phyloP scores from a whole-genome alignment of 2,113 vertebrate genomes.

The Sturnus vulgaris region DNA sequence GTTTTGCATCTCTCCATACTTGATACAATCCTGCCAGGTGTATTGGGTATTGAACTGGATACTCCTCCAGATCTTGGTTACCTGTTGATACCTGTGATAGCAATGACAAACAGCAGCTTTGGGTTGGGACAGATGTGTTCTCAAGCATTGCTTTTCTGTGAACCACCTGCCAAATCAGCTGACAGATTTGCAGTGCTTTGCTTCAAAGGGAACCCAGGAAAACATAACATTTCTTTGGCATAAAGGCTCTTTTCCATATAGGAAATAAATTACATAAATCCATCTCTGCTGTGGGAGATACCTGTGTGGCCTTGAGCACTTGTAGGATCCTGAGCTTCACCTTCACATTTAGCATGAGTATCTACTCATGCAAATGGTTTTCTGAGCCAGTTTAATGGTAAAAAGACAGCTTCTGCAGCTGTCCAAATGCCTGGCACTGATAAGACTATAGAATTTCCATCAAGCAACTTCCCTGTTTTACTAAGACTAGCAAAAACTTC shows the following conservation, averaged over 20 bases:
- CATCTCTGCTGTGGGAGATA: not conserved
- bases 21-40: not conserved
- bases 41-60: not conserved
- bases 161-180: not conserved
- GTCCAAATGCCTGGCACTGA: not conserved
- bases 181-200: not conserved
- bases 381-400: not conserved
- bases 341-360: not conserved
- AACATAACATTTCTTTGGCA: not conserved
- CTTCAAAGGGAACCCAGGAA: not conserved
- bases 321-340: not conserved
- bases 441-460: not conserved
- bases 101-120: not conserved
- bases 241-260: not conserved
- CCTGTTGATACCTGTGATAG: not conserved
- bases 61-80: not conserved
- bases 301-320: not conserved
- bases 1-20: not conserved
- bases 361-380: not conserved
- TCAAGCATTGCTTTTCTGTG: not conserved
- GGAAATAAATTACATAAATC: not conserved
- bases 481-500: not conserved
- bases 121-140: not conserved
- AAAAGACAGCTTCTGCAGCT: not conserved
- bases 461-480: not conserved